phyloP scores from a whole-genome alignment of 2,888 invertebrate species.

The Aradus depressus region DNA sequence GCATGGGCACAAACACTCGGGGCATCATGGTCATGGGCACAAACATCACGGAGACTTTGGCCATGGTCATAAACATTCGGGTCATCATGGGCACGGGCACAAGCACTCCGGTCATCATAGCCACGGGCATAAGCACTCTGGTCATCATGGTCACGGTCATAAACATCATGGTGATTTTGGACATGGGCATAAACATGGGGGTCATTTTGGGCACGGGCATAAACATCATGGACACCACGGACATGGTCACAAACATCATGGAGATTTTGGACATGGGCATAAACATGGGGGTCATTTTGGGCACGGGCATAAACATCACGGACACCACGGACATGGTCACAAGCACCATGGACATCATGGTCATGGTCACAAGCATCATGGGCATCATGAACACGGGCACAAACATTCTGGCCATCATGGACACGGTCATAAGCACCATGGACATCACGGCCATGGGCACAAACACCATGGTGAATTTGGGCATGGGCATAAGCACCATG shows the following conservation, averaged over 20 bases:
- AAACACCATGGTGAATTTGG: constrained; percentile 27
- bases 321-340: constrained; percentile 30
- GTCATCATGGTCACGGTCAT: constrained; percentile 31
- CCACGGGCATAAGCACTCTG: constrained; percentile 31
- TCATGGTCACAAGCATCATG: constrained; percentile 30
- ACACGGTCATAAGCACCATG: constrained; percentile 29
- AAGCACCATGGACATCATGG: constrained; percentile 32
- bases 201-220: constrained; percentile 30
- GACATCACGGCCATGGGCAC: constrained; percentile 26
- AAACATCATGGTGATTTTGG: constrained; percentile 31
- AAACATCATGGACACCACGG: constrained; percentile 31
- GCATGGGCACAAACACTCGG: constrained; percentile 29
- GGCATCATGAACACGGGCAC: constrained; percentile 26
- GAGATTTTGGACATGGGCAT: constrained; percentile 59
- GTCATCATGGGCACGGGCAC: constrained; percentile 30
- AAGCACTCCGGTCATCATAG: constrained; percentile 30
- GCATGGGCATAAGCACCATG: constrained; percentile 26
- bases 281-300: constrained; percentile 38
- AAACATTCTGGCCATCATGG: constrained; percentile 27
- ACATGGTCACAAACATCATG: constrained; percentile 44
- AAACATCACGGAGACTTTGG: constrained; percentile 30
- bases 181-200: constrained; percentile 31
- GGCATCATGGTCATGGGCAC: constrained; percentile 30
- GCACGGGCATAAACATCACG: constrained; percentile 28
- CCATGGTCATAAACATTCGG: constrained; percentile 29